phyloP scores from a whole-genome alignment of 2,113 vertebrate species.

The Larimichthys crocea region DNA sequence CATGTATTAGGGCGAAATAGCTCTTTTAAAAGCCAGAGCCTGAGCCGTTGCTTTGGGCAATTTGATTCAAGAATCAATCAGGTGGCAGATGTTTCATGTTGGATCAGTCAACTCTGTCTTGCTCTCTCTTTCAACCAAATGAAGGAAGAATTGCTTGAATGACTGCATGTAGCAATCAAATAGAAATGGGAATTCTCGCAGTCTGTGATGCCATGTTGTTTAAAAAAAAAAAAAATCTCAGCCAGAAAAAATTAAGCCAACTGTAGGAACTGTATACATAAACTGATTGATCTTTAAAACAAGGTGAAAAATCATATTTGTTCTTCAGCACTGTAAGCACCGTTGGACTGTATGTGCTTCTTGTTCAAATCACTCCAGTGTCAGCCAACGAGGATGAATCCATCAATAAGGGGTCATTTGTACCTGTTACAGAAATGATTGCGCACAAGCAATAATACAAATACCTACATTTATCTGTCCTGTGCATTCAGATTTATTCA shows the following conservation, averaged over 20 bases:
- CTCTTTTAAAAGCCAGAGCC: conserved; percentile 76
- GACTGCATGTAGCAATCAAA: conserved; percentile 16
- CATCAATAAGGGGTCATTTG: not conserved
- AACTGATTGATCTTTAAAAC: conserved; percentile 12
- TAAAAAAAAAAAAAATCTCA: conserved; percentile 5
- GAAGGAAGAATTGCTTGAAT: conserved; percentile 33
- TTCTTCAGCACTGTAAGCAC: too few relatives aligned
- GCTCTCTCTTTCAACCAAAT: conserved; percentile 31
- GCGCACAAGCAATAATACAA: not conserved
- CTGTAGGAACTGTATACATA: conserved; percentile 7
- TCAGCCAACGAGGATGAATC: not conserved
- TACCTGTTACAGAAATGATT: not conserved
- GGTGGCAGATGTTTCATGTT: conserved; percentile 81
- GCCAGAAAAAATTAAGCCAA: not conserved
- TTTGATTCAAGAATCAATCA: conserved; percentile 76
- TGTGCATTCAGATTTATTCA: not conserved
- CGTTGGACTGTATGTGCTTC: not conserved
- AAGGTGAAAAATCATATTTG: not conserved
- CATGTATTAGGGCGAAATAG: conserved; percentile 77
- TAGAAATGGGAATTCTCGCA: conserved; percentile 1
- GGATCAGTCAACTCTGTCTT: conserved; percentile 45
- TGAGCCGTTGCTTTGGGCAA: conserved; percentile 67
- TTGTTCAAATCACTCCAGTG: not conserved
- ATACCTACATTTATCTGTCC: not conserved
- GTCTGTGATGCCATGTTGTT: conserved; percentile 7